These are phyloP conservation scores for Bombus breviceps DNA, from an alignment of 1,140 invertebrate genomes.

Conservation along the genomic window DNA sequence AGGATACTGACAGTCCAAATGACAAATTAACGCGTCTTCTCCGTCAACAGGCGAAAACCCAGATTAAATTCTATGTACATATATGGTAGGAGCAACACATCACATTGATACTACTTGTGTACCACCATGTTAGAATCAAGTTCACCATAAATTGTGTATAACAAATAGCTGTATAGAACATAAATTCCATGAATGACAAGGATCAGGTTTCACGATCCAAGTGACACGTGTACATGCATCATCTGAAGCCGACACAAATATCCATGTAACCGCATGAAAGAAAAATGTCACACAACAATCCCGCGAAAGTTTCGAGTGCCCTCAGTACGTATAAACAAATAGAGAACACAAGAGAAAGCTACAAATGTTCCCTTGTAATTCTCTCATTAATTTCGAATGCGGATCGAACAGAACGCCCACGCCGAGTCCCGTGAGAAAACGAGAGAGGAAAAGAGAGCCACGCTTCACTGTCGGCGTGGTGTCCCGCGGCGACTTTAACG, in stretches of 20 bases:
- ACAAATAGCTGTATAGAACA: too few species aligned
- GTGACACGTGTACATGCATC: not conserved
- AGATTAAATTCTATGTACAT: too few species aligned
- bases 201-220: too few species aligned
- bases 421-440: not conserved
- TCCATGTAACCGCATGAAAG: not conserved
- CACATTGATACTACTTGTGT: not conserved
- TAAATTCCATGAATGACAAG: too few species aligned
- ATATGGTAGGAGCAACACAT: not conserved
- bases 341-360: not conserved
- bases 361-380: constrained; percentile 36
- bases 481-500: constrained; percentile 74
- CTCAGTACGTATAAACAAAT: not conserved
- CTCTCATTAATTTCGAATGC: constrained; percentile 43
- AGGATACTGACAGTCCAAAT: too few species aligned
- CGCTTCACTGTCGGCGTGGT: constrained; percentile 29
- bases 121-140: not conserved
- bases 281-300: not conserved
- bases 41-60: too few species aligned
- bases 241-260: not conserved
- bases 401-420: constrained; percentile 36
- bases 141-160: too few species aligned
- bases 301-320: not conserved
- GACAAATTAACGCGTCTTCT: too few species aligned
- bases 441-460: not conserved